Percentiles rank a stretch among this genome's conserved stretches.
Evolutionary conservation across 2,888 invertebrate species (phyloP).

Genomic region (Smittia aterrima): DNA sequence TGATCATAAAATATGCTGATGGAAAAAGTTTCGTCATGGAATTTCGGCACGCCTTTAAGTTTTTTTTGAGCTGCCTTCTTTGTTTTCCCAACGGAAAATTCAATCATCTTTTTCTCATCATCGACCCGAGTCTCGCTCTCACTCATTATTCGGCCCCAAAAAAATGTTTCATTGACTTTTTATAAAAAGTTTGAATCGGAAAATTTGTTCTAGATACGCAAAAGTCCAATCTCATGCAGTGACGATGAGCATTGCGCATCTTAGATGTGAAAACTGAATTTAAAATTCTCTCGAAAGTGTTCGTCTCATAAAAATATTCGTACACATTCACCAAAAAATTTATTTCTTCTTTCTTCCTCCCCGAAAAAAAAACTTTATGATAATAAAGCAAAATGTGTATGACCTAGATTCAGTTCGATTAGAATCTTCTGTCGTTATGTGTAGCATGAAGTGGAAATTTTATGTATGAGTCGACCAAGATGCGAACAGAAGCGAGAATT

Average conservation of each 20-base stretch:
- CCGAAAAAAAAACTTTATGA: not conserved
- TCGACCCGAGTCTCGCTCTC: no score
- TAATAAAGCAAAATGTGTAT: conserved; percentile 34
- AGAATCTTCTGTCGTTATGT: conserved; percentile 29
- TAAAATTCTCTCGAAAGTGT: no score
- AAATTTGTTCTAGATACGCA: not conserved
- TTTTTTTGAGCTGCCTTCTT: not conserved
- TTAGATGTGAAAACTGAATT: no score
- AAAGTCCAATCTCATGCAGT: not conserved
- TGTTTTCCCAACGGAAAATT: no score
- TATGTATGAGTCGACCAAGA: not conserved
- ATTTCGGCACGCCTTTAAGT: not conserved
- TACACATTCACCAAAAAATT: no score
- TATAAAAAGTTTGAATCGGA: no score
- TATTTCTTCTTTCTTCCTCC: no score
- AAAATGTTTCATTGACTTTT: no score
- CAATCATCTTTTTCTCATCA: no score
- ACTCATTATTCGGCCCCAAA: no score
- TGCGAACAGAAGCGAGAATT: conserved; percentile 25
- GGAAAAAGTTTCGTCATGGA: not conserved
- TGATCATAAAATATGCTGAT: not conserved
- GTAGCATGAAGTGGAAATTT: conserved; percentile 22
- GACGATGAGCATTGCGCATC: no score
- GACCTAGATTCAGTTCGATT: conserved; percentile 38
- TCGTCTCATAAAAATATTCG: no score